Percentiles rank a stretch among this genome's conserved stretches.
phyloP scores from a whole-genome alignment of 2,888 invertebrate genomes.

The Tinea pellionella region DNA sequence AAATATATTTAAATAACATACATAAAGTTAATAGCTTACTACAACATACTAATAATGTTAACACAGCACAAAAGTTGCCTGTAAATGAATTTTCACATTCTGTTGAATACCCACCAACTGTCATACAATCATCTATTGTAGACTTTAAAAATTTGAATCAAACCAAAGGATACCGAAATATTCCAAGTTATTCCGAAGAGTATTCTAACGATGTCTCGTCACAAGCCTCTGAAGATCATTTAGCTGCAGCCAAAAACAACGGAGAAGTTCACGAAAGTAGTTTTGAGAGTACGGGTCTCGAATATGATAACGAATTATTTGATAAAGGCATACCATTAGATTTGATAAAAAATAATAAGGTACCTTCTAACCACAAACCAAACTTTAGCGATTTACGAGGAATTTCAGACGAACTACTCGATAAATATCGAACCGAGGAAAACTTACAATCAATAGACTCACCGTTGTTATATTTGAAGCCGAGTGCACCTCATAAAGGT shows the following conservation, averaged over 20 bases:
- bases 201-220: constrained; percentile 63
- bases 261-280: constrained; percentile 34
- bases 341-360: constrained; percentile 27
- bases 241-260: constrained; percentile 49
- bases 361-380: constrained; percentile 38
- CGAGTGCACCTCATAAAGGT: constrained; percentile 66
- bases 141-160: constrained; percentile 59
- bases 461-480: constrained; percentile 66
- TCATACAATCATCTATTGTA: constrained; percentile 76
- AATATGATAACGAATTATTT: constrained; percentile 45
- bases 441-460: constrained; percentile 68
- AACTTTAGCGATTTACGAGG: constrained; percentile 54
- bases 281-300: constrained; percentile 53
- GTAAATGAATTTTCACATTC: constrained; percentile 77
- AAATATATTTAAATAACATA: constrained; percentile 29
- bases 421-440: constrained; percentile 54
- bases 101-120: constrained; percentile 77
- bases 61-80: constrained; percentile 74
- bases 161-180: constrained; percentile 50
- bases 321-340: constrained; percentile 36
- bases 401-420: constrained; percentile 49
- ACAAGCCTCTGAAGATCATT: constrained; percentile 60
- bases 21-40: constrained; percentile 45
- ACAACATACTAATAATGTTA: constrained; percentile 44
- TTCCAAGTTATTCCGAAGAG: constrained; percentile 44